These are phyloP conservation scores for Macroramphosus scolopax DNA, from an alignment of 2,797 vertebrate species.

Conservation along the genomic window DNA sequence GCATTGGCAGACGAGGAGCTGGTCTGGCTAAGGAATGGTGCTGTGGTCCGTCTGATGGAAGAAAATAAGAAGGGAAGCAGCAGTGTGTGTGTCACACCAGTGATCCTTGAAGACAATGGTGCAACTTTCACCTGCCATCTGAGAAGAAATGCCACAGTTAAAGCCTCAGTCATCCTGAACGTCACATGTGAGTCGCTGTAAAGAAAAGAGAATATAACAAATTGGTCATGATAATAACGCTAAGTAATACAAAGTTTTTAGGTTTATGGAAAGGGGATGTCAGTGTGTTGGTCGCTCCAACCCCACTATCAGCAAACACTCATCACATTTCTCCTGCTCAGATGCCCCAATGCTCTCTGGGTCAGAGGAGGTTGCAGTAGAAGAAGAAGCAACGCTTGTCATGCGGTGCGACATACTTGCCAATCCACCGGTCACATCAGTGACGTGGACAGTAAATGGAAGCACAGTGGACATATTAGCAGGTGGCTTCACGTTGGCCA, in stretches of 20 bases:
- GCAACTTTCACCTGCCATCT: conserved; percentile 84
- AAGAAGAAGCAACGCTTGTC: conserved; percentile 55
- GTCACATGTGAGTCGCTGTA: conserved; percentile 84
- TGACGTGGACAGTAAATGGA: conserved; percentile 80
- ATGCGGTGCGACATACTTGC: conserved; percentile 80
- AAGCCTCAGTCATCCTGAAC: conserved; percentile 79
- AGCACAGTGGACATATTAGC: conserved; percentile 62
- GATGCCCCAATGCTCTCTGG: conserved; percentile 77
- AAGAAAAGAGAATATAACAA: neutral
- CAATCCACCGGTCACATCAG: conserved; percentile 78
- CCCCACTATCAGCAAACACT: too few relatives aligned
- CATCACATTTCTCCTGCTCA: conserved; percentile 56
- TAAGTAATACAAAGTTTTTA: neutral
- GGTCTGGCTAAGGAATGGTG: conserved; percentile 82
- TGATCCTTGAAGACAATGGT: conserved; percentile 74
- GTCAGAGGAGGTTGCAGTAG: conserved; percentile 50
- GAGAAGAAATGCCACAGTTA: conserved; percentile 60
- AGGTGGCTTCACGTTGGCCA: conserved; percentile 62
- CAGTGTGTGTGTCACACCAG: conserved; percentile 80
- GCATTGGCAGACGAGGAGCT: conserved; percentile 62
- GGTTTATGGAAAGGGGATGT: neutral
- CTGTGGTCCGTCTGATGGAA: conserved; percentile 68
- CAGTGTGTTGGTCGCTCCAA: too few relatives aligned
- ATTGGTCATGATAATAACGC: too few relatives aligned
- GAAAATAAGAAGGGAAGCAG: conserved; percentile 81